Conservation (phyloP, 2,113 vertebrate genomes). For the Zapus hudsonius region DNA sequence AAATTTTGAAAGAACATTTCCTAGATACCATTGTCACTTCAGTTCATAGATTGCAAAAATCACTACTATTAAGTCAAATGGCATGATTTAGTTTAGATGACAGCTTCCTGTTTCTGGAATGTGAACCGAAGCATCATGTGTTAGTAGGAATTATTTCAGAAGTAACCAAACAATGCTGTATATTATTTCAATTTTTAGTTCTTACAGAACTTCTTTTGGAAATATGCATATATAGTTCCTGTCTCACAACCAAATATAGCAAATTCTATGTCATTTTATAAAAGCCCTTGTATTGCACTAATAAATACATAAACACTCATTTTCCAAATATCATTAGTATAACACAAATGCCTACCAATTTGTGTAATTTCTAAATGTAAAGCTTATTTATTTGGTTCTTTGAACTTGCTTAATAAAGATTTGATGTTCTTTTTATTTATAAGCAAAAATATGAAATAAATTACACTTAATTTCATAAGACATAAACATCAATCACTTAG, state of each 20-base stretch:
- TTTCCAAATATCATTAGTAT: neutral
- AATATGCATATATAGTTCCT: neutral
- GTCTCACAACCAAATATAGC: neutral
- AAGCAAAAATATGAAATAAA: constrained; percentile 16
- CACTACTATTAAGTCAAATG: neutral
- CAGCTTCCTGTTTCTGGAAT: neutral
- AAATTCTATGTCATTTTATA: neutral
- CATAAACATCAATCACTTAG: neutral
- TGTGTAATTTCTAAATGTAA: neutral
- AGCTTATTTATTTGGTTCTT: neutral
- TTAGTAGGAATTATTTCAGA: neutral
- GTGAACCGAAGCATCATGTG: neutral
- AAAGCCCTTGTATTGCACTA: neutral
- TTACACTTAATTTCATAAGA: neutral
- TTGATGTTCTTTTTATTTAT: neutral
- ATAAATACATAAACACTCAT: neutral
- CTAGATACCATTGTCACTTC: neutral
- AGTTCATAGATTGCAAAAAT: neutral
- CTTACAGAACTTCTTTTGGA: neutral
- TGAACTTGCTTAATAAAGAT: neutral
- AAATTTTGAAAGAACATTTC: neutral
- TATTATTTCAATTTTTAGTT: neutral
- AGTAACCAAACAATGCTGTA: neutral
- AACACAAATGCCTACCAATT: neutral
- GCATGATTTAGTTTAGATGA: neutral